Base-by-base conservation (phyloP, 2,113 vertebrate genomes). In the Gallinago paraguaiae region DNA sequence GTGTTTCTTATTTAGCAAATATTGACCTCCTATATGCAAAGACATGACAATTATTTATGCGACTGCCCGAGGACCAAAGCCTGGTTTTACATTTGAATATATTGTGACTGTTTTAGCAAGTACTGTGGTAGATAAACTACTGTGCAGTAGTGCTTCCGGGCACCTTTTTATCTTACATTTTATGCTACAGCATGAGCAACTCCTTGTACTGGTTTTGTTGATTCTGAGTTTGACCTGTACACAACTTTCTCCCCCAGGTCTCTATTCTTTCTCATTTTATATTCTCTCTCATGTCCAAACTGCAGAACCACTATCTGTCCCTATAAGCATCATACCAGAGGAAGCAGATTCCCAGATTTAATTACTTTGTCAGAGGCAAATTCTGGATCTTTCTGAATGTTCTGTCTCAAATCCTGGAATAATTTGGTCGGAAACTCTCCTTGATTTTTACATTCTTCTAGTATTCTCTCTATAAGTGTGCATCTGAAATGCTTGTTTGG, bases 281-380 rank as follows among this genome's bases (percentile, higher is more conserved):
- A 85, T 93, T 84, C 35, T 86, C 6, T 78, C 72, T 91, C 82
- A 64, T 89, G 41, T 76, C 57, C 86, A 92, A 82, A 85, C 53
- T 57, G 33, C 39, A 93, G 30, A 93, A 45, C 24, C 35, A 50
- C 51, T 86, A 79, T 95, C 60, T 43, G 10, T 64, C 65, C 33
- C 48, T 89, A 82, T 87, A 92, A 92, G 79, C 65, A 41, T 89
- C 77, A 91, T 74, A 84, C 12, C 0, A 0, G 35, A 92, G 28
- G 18, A 86, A 92, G 33, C 4, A 91, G 89, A 82, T 72, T 91
- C 53, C 22, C 53, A 91, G 59, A 87, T 82, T 63, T 89, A 89
- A 82, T 92, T 92, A 57, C 27, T 87, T 89, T 57, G 39, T 89
- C 61, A 91, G 63, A 87, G 33, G 33, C 13, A 85, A 48, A 53